phyloP scores from a whole-genome alignment of 2,888 invertebrate species.

The Argyra leucocephala region DNA sequence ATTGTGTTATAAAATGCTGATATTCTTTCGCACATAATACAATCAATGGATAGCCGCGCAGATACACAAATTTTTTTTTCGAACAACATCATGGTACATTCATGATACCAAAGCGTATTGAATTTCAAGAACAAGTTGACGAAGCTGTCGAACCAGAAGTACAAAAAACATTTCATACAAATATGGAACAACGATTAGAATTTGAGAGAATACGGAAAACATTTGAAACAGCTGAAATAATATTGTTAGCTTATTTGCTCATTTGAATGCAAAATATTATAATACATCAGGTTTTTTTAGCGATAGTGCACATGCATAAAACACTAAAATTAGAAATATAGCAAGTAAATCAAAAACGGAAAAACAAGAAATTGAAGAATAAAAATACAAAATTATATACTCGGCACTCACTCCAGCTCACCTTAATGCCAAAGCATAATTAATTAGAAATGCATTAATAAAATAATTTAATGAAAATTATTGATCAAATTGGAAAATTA shows the following conservation, averaged over 20 bases:
- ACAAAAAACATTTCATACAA: slow-evolving; percentile 65
- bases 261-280: slow-evolving; percentile 68
- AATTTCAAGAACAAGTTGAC: slow-evolving; percentile 71
- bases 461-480: slow-evolving; percentile 34
- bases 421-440: slow-evolving; percentile 74
- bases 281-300: slow-evolving; percentile 60
- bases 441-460: slow-evolving; percentile 65
- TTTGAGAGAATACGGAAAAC: slow-evolving; percentile 95
- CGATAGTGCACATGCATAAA: slow-evolving; percentile 47
- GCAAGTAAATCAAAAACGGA: slow-evolving; percentile 62
- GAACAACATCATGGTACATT: slow-evolving; percentile 81
- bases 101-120: slow-evolving; percentile 79
- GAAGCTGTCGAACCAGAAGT: slow-evolving; percentile 59
- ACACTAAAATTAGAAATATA: slow-evolving; percentile 45
- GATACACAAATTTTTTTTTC: slow-evolving; percentile 83
- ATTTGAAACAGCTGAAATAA: slow-evolving; percentile 84
- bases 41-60: slow-evolving; percentile 68
- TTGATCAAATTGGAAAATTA: slow-evolving; percentile 27
- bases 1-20: slow-evolving; percentile 61
- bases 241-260: slow-evolving; percentile 72
- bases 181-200: slow-evolving; percentile 75
- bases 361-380: slow-evolving; percentile 86
- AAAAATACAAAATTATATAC: slow-evolving; percentile 89
- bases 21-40: slow-evolving; percentile 54
- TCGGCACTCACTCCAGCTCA: slow-evolving; percentile 83